These are phyloP conservation scores for Suncus etruscus DNA, from an alignment of 2,113 vertebrate genomes.

Conservation along the genomic window DNA sequence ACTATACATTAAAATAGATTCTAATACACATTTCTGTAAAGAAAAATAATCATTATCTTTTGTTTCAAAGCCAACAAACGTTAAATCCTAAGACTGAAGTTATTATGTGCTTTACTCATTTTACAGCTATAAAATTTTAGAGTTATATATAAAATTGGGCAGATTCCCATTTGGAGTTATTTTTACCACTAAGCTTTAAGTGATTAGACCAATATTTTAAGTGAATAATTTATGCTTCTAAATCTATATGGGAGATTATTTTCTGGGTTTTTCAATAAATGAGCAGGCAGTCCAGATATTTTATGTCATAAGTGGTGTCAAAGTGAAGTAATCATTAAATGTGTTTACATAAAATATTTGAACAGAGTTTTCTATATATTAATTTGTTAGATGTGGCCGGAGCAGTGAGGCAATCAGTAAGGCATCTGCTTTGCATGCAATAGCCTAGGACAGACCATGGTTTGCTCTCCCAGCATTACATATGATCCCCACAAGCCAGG, in stretches of 20 bases:
- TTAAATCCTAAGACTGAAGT: background rate
- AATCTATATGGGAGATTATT: background rate
- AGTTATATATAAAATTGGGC: background rate
- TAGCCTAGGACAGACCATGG: too few species aligned
- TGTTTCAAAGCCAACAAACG: constrained; percentile 5
- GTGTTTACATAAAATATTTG: background rate
- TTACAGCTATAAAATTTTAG: background rate
- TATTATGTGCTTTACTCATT: constrained; percentile 20
- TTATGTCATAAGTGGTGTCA: background rate
- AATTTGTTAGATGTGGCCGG: constrained; percentile 13
- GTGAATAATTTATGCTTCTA: constrained; percentile 20
- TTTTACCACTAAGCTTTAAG: constrained; percentile 7
- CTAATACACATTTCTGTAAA: background rate
- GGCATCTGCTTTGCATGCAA: too few species aligned
- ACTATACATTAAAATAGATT: constrained; percentile 1
- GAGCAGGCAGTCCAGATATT: background rate
- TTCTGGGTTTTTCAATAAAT: background rate
- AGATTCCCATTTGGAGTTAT: background rate
- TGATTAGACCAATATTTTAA: background rate
- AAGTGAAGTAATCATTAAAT: background rate
- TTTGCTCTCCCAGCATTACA: too few species aligned
- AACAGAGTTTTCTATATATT: constrained; percentile 3
- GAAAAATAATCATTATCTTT: constrained; percentile 10
- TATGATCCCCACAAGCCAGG: too few species aligned
- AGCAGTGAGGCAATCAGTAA: too few species aligned